These are phyloP conservation scores for Bombus soroeensis DNA, from an alignment of 1,140 invertebrate species.

Conservation along the genomic window DNA sequence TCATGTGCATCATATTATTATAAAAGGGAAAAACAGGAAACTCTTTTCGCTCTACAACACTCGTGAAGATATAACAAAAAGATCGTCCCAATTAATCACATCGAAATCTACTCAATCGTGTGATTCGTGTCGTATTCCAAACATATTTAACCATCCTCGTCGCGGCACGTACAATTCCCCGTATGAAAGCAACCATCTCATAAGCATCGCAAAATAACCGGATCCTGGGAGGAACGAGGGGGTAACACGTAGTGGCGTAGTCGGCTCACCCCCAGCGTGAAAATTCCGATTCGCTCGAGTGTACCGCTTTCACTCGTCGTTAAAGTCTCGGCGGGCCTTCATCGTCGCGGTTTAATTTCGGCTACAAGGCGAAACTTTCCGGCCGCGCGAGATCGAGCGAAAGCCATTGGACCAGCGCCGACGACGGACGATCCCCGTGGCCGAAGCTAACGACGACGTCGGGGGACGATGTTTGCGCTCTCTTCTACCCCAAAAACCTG, in stretches of 20 bases:
- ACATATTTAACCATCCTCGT: background rate
- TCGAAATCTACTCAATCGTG: background rate
- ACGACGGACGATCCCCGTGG: conserved; percentile 2
- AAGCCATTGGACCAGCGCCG: conserved; percentile 31
- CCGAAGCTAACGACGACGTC: conserved; percentile 29
- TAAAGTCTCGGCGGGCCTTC: conserved; percentile 64
- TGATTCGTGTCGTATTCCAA: background rate
- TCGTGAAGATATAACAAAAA: background rate
- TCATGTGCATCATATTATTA: background rate
- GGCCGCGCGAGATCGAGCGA: conserved; percentile 60
- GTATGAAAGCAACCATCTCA: background rate
- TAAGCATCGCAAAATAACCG: conserved; percentile 11
- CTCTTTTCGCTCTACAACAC: background rate
- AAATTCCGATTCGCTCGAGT: conserved; percentile 43
- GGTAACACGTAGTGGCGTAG: background rate
- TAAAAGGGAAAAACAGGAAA: background rate
- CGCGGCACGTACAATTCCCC: too few relatives aligned
- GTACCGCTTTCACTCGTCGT: conserved; percentile 50
- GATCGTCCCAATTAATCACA: too few relatives aligned
- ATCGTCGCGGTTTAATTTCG: conserved; percentile 73
- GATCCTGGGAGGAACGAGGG: too few relatives aligned
- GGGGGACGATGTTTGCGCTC: conserved; percentile 71
- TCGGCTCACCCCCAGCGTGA: conserved; percentile 28
- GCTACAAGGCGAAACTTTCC: conserved; percentile 74
- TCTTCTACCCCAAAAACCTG: conserved; percentile 73